A percentile compares a stretch with the other conserved stretches of the same genome.
phyloP scores from a whole-genome alignment of 2,113 vertebrate genomes.

The Raphicerus campestris region DNA sequence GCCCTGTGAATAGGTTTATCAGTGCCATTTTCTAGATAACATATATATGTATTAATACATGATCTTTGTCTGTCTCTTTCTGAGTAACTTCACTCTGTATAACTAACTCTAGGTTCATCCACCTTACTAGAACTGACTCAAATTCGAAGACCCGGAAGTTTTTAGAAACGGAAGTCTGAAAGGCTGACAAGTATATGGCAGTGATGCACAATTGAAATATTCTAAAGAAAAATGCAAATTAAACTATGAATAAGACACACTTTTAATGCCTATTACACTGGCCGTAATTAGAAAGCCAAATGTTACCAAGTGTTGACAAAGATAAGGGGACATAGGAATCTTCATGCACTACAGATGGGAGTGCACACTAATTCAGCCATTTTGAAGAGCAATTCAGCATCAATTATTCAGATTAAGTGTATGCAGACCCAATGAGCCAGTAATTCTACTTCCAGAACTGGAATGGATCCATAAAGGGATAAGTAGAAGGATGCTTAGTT shows the following conservation, averaged over 20 bases:
- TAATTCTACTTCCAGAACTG: background rate
- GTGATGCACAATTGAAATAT: background rate
- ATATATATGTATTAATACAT: background rate
- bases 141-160: background rate
- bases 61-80: background rate
- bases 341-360: background rate
- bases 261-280: background rate
- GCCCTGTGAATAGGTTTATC: background rate
- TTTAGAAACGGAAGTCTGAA: background rate
- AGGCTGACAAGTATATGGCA: background rate
- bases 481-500: background rate
- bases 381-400: background rate
- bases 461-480: background rate
- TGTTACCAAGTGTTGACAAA: background rate
- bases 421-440: background rate
- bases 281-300: constrained; percentile 7
- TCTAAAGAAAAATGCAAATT: background rate
- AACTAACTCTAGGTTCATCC: background rate
- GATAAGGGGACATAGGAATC: background rate
- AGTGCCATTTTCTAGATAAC: background rate
- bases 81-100: background rate
- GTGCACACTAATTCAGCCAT: background rate
- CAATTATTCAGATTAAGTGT: background rate
- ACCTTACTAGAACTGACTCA: background rate
- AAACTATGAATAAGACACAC: background rate